Percentiles rank a stretch among this genome's conserved stretches.
phyloP scores from a whole-genome alignment of 2,113 vertebrate genomes.

The Notothenia rossii region DNA sequence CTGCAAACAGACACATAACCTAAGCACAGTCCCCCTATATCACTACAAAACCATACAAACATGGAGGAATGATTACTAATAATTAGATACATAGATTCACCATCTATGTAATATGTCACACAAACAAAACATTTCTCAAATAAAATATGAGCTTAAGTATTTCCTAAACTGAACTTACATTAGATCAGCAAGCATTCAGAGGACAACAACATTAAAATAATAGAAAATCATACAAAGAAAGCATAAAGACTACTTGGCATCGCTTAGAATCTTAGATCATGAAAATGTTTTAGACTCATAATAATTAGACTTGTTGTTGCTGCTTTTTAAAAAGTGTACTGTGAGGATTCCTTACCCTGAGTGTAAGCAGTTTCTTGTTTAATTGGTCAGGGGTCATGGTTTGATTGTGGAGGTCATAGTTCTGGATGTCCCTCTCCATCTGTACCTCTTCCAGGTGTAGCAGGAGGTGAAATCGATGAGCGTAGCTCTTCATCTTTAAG shows the following conservation, averaged over 20 bases:
- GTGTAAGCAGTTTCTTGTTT: slow-evolving; percentile 81
- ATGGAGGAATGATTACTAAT: no score
- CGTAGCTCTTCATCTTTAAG: slow-evolving; percentile 84
- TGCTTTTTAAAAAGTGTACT: background rate
- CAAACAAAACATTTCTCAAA: no score
- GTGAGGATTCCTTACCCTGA: slow-evolving; percentile 80
- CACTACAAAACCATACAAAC: no score
- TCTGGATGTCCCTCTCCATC: slow-evolving; percentile 91
- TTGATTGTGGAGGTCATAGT: slow-evolving; percentile 85
- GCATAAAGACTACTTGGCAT: background rate
- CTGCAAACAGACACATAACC: no score
- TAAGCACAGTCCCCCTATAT: no score
- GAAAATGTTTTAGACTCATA: no score
- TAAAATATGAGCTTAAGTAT: no score
- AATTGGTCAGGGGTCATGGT: slow-evolving; percentile 83
- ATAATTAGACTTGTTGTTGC: background rate
- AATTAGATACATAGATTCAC: no score
- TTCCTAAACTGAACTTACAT: no score
- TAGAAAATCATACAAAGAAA: background rate
- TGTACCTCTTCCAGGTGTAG: slow-evolving; percentile 94
- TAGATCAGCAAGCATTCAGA: background rate
- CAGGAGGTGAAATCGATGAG: slow-evolving; percentile 84
- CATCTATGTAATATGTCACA: no score
- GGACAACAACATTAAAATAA: background rate
- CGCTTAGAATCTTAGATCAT: no score